Base-by-base conservation (phyloP, 2,797 vertebrate species). In the Bovichtus diacanthus region DNA sequence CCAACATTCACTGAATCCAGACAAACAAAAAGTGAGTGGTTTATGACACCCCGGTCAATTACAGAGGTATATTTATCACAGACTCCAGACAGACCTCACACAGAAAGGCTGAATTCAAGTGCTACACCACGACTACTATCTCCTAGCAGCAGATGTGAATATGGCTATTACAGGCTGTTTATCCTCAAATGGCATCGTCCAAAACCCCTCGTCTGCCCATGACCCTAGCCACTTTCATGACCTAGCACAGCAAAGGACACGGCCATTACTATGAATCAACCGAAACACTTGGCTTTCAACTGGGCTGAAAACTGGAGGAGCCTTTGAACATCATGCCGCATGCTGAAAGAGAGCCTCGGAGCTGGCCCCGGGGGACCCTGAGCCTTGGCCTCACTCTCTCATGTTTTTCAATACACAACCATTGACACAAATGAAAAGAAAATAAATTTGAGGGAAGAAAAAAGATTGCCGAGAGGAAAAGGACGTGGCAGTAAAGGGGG, bases 351-450 rank as follows among this genome's bases (percentile, higher is more conserved):
- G 76, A 76, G 84, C 82, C 78, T 76, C 55, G n/a, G 80, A 38
- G 46, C 62, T 3, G 68, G 76, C 85, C 91, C 85, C 74, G 27
- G 38, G 87, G 86, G 83, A 73, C 29, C 62, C 67, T 4, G 16
- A 66, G 83, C 78, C 65, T 74, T 65, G 60, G 78, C 83, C 81
- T 81, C 67, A 16, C 56, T 69, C 77, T 55, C 85, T 92, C 84
- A 87, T 93, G 90, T 91, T 90, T 91, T 92, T 91, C 84, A 89
- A 90, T 90, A 87, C 85, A 88, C 79, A 84, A 59, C 60, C 77
- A 81, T 55, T 61, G 80, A 89, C 86, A 85, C 61, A 90, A 88
- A 90, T 81, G 81, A 87, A 92, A 90, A 86, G 75, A 84, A 88
- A 86, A 89, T 51, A 84, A 18, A 81, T 82, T 84, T 85, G 21